Percentiles rank a stretch among this genome's conserved stretches.
phyloP scores from a whole-genome alignment of 1,140 invertebrate species.

The Elysia chlorotica region DNA sequence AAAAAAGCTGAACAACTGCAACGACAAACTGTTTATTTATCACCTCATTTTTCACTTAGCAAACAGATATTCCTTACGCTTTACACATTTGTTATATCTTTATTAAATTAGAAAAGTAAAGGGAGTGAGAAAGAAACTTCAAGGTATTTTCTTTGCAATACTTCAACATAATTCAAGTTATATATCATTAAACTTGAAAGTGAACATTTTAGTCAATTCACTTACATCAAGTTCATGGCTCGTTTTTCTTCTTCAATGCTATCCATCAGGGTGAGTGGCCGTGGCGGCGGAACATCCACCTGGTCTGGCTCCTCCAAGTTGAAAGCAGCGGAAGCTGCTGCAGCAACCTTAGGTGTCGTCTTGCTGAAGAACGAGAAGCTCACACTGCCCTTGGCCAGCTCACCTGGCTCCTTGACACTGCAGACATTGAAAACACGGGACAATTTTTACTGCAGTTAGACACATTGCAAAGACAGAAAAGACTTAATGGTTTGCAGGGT shows the following conservation, averaged over 20 bases:
- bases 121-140: not conserved
- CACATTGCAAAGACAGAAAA: no score
- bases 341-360: constrained; percentile 9
- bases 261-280: constrained; percentile 3
- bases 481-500: no score
- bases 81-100: no score
- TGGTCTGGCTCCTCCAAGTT: constrained; percentile 12
- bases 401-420: constrained; percentile 16
- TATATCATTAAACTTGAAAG: no score
- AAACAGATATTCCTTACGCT: no score
- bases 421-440: not conserved
- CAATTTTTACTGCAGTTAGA: no score
- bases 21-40: no score
- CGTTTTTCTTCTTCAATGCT: constrained; percentile 13
- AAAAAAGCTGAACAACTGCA: no score
- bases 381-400: constrained; percentile 13
- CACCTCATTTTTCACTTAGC: no score
- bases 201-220: not conserved
- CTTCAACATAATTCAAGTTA: no score
- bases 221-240: not conserved
- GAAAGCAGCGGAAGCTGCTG: constrained; percentile 15
- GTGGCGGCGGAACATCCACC: not conserved
- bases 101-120: no score
- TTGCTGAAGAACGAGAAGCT: constrained; percentile 20
- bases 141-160: no score